Evolutionary conservation across 2,797 vertebrate species (phyloP), one percentile per base, ranked within the genome.

Genomic region (Xenentodon cancila): DNA sequence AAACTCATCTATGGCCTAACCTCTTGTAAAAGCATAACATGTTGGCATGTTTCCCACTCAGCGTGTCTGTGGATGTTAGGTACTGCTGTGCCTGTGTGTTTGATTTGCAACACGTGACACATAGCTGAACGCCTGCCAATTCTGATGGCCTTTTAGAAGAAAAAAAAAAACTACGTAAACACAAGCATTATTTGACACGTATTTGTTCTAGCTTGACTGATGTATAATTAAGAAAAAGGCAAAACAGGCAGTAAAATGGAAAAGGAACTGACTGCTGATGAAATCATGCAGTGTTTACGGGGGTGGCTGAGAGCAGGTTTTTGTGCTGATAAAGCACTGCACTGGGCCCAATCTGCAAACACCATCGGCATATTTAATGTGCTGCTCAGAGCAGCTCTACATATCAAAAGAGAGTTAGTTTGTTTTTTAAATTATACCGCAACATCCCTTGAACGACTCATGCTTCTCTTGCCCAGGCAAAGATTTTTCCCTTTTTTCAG

Each of bases 91-190:
- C 30, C 21, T 9, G 52, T 73, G 59, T 55, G 60, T 82, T 84
- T 78, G 61, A 78, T 77, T 49, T 67, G 59, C 25, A 42, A 51
- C 17, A 30, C 68, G 55, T 5, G 11, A 74, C 70, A 75, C 64
- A 69, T 64, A 4, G 30, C 75, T 73, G 66, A 87, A 68, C 76
- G 64, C 22, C 71, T 60, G 76, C 78, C 72, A 80, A 82, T 62
- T 72, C 51, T 54, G 27, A 12, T 4, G 58, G 44, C 66, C 55
- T 77, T 69, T 58, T 62, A 25, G n/a, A n/a, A n/a, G n/a, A n/a
- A n/a, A 25, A 25, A 25, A 25, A 25, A 25, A 25, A 5, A 25
- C 5, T 25, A 25, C 5, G 25, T 25, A 25, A 25, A 25, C 25
- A 25, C 25, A 25, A 25, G 25, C 25, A 25, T 25, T 3, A 25